Percentiles rank a stretch among this genome's conserved stretches.
phyloP scores from a whole-genome alignment of 2,113 vertebrate species.

The Serilophus lunatus region DNA sequence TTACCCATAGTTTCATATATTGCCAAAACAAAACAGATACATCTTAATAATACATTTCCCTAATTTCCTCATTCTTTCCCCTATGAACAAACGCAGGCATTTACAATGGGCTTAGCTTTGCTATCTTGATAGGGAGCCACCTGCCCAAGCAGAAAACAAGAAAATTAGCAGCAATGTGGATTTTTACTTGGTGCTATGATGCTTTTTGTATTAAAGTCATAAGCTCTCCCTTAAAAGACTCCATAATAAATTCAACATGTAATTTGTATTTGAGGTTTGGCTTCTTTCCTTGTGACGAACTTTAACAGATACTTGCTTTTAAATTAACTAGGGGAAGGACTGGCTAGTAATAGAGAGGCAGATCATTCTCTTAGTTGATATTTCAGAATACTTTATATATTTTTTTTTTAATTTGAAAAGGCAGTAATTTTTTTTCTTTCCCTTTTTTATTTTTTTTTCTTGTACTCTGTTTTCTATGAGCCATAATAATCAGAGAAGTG shows the following conservation, averaged over 20 bases:
- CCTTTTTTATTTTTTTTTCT: background rate
- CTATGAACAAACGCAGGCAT: background rate
- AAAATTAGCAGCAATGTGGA: background rate
- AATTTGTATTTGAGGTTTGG: slow-evolving; percentile 18
- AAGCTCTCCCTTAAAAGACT: background rate
- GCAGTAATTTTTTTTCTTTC: background rate
- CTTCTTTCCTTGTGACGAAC: background rate
- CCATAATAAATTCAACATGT: slow-evolving; percentile 48
- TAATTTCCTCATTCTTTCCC: background rate
- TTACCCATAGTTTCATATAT: background rate
- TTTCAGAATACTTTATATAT: background rate
- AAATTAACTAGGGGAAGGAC: background rate
- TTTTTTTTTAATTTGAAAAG: background rate
- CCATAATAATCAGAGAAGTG: slow-evolving; percentile 28
- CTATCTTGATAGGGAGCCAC: background rate
- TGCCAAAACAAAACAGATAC: background rate
- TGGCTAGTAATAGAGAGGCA: background rate
- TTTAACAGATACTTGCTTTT: background rate
- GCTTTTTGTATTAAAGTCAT: background rate
- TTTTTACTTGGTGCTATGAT: background rate
- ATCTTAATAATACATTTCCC: background rate
- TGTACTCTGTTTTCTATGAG: background rate
- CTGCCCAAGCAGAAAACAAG: slow-evolving; percentile 8
- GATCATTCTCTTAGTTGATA: background rate
- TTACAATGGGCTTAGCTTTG: background rate